Evolutionary conservation across 2,888 invertebrate genomes (phyloP), one percentile per base, ranked within the genome.

Genomic region (Camptogramma bilineatum): DNA sequence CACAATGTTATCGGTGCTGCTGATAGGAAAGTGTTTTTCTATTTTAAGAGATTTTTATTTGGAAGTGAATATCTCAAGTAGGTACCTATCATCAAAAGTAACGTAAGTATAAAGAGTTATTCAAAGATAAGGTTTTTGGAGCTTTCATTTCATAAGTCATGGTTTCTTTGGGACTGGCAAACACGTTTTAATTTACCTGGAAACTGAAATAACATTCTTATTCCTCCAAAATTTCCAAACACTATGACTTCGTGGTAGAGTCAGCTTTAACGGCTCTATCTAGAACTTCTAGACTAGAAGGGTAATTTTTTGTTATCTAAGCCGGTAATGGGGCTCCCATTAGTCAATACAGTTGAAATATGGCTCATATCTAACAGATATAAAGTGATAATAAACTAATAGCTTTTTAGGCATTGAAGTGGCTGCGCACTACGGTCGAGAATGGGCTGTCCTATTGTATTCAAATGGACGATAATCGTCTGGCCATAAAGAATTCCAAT

Each of bases 371-470:
- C 52, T 57, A 42, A 21, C 8, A 24, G 42, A 28, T 42, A 59
- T 59, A 59, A 66, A 63, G 51, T 61, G 55, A 67, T 68, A 68
- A 53, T 66, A 62, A 73, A 67, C 55, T 69, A 70, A 72, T 71
- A 64, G 71, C 54, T 63, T 60, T 52, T 65, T 28, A 57, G 67
- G 9, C 64, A 60, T 57, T 52, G 48, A 47, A 59, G 59, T 56
- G 63, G 64, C 64, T 73, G 65, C 74, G 72, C 78, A 72, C 53
- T 70, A 62, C 56, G 47, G 48, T 68, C 73, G 55, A 73, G 57
- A 79, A 78, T 59, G 80, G 78, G 52, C 60, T 58, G 72, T 52
- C 61, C 74, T 68, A 84, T 85, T 84, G 81, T 84, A 77, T 80
- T 79, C 73, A 73, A 78, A 78, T 76, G 73, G 54, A 69, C 70